Conservation (phyloP, 2,888 invertebrate species). For the Cremastobaeus sp. region DNA sequence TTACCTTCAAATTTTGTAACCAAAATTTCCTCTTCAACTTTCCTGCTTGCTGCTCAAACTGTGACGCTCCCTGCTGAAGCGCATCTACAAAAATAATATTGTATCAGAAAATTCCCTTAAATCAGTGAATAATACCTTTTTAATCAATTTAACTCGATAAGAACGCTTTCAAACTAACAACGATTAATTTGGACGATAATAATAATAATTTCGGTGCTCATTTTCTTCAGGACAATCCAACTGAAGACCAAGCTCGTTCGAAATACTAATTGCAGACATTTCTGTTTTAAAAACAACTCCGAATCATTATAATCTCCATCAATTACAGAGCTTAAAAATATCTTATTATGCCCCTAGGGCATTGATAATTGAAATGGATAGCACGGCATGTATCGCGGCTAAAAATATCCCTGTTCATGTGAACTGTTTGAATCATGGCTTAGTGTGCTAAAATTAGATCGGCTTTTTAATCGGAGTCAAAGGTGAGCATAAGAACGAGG, state of each 20-base stretch:
- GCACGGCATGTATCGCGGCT: conserved; percentile 21
- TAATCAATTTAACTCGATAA: too few relatives aligned
- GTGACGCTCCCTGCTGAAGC: conserved; percentile 94
- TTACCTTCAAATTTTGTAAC: conserved; percentile 95
- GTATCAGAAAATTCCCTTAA: neutral
- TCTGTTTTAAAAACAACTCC: neutral
- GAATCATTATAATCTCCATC: conserved; percentile 18
- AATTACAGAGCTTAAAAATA: conserved; percentile 20
- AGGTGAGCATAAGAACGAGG: conserved; percentile 6
- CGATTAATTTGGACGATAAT: too few relatives aligned
- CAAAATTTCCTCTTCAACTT: conserved; percentile 97
- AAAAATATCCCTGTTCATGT: conserved; percentile 29
- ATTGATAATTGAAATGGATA: conserved; percentile 33
- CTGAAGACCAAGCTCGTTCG: neutral
- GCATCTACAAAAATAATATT: conserved; percentile 84
- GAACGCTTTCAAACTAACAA: too few relatives aligned
- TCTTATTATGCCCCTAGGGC: conserved; percentile 22
- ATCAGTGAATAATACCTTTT: neutral
- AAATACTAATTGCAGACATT: conserved; percentile 11
- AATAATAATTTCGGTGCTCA: too few relatives aligned
- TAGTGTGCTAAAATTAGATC: conserved; percentile 18
- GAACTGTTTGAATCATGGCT: conserved; percentile 9
- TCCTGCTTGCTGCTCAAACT: conserved; percentile 97
- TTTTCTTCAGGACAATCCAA: conserved; percentile 10
- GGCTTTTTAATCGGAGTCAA: neutral